A percentile compares a stretch with the other conserved stretches of the same genome.
Evolutionary conservation across 2,797 vertebrate species (phyloP).

Genomic region (Sebastes trivittatus): DNA sequence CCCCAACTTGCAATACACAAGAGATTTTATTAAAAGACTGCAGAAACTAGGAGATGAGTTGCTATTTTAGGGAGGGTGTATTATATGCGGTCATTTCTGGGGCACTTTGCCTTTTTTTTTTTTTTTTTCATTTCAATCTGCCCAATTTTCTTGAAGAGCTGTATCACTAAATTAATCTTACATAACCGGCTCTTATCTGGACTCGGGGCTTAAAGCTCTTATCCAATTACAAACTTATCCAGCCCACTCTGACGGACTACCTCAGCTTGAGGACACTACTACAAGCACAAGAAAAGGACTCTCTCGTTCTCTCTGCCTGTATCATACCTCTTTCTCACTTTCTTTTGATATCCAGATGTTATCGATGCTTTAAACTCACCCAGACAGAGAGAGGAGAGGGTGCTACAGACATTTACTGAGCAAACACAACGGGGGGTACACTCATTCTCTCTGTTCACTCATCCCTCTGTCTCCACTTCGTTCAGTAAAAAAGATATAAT

Average conservation of each 20-base stretch:
- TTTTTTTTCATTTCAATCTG: conserved; percentile 33
- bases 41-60: conserved; percentile 31
- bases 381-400: not conserved
- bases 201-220: conserved; percentile 55
- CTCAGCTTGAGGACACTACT: conserved; percentile 33
- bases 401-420: conserved; percentile 16
- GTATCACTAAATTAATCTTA: conserved; percentile 68
- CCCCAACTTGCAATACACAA: conserved; percentile 24
- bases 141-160: conserved; percentile 55
- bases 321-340: conserved; percentile 32
- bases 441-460: conserved; percentile 15
- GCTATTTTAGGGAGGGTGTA: conserved; percentile 24
- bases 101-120: conserved; percentile 2
- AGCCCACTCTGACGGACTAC: conserved; percentile 28
- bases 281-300: conserved; percentile 3
- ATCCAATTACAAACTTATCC: conserved; percentile 65
- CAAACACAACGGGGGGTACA: conserved; percentile 14
- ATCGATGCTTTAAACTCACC: conserved; percentile 22
- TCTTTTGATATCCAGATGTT: conserved; percentile 51
- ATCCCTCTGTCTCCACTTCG: conserved; percentile 21
- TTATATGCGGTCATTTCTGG: conserved; percentile 51
- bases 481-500: conserved; percentile 44
- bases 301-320: conserved; percentile 24
- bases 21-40: conserved; percentile 22
- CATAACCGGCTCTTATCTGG: conserved; percentile 63